Base-by-base conservation (phyloP, 2,888 invertebrate genomes). In the Idaea aversata region DNA sequence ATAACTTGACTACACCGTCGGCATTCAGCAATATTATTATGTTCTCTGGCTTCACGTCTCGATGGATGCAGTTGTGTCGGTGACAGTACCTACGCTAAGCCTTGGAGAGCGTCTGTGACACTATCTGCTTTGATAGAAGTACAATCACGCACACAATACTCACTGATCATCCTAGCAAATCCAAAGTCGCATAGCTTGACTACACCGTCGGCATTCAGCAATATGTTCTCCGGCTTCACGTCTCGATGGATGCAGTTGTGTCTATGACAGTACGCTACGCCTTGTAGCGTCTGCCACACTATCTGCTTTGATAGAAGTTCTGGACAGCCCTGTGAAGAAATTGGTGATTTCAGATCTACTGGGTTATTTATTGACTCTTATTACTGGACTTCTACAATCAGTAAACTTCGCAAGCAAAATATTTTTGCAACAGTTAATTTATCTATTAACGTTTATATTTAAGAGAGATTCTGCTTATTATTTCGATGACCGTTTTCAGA, bases 161-260 rank as follows among this genome's bases (percentile, higher is more conserved):
- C 92, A 96, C 97, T 97, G 81, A 99, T 94, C 95, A 99, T 97
- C 79, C 99, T 94, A 0, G 99, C 99, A 89, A 99, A 99, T 63
- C 99, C 99, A 89, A 99, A 99, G 91, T 99, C 99, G 85, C 98
- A 99, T 3, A 99, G 93, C 88, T 99, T 99, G 70, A 99, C 98
- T 64, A 98, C 97, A 0, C 99, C 99, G 70, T 96, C 96, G 65
- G 95, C 95, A 15, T 98, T 99, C 66, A 99, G 95, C 64, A 99
- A 94, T 70, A 99, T 99, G 88, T 99, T 99, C 93, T 99, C 99
- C 0, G 99, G 99, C 87, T 99, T 99, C 59, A 99, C 98, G 86
- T 99, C 99, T 61, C 99, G 94, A 85, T 99, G 99, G 80, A 99
- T 97, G 88, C 98, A 98, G 86, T 98, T 97, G 89, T 99, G 97